A percentile compares a stretch with the other conserved stretches of the same genome.
These are phyloP conservation scores for Apostichopus californicus DNA, from an alignment of 35 echinoderm and acorn worm species.

Conservation along the genomic window DNA sequence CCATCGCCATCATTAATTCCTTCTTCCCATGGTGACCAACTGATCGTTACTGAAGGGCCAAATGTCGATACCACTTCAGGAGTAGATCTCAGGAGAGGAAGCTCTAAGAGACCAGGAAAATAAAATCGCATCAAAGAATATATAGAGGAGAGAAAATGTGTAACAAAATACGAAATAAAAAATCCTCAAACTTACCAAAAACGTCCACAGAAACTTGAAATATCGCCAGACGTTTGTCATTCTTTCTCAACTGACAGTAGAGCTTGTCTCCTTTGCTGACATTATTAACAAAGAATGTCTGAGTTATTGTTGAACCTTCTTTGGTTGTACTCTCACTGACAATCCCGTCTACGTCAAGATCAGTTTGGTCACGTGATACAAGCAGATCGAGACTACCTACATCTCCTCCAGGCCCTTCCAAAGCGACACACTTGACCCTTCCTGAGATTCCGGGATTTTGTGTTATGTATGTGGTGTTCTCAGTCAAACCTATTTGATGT, in stretches of 20 bases:
- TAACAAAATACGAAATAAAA: no score
- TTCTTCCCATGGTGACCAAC: background rate
- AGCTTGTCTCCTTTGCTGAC: background rate
- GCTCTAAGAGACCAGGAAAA: background rate
- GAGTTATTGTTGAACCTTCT: background rate
- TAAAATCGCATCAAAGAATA: no score
- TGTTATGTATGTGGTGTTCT: background rate
- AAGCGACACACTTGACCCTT: background rate
- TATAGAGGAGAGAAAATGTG: no score
- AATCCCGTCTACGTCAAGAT: background rate
- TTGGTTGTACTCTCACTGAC: no score
- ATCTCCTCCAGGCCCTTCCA: conserved; percentile 1
- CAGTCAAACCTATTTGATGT: background rate
- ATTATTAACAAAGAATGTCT: background rate
- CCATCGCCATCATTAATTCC: conserved; percentile 26
- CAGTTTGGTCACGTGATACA: background rate
- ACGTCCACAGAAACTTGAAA: background rate
- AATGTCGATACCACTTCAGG: background rate
- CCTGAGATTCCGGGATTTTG: background rate
- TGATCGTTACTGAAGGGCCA: background rate
- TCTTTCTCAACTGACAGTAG: background rate
- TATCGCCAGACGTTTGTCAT: background rate
- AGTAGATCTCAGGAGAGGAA: background rate
- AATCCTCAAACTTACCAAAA: background rate
- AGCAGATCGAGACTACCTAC: background rate